A percentile compares a stretch with the other conserved stretches of the same genome.
Conservation (phyloP, 2,888 invertebrate species). For the Synanthedon andrenaeformis region DNA sequence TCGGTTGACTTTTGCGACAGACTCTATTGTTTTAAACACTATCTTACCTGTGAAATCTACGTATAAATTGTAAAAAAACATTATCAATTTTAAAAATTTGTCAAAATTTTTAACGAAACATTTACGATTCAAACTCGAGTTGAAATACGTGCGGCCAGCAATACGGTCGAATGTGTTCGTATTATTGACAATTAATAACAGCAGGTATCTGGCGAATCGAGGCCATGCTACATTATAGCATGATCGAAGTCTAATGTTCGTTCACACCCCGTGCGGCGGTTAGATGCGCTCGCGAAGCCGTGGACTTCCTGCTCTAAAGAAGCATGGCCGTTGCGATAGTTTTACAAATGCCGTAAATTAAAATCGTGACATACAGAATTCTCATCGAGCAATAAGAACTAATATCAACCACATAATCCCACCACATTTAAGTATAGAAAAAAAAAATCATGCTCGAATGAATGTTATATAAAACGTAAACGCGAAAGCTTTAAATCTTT, state of each 20-base stretch:
- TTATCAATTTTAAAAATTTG: too few relatives aligned
- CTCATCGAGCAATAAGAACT: constrained; percentile 46
- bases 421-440: constrained; percentile 52
- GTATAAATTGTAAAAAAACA: too few relatives aligned
- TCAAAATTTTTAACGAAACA: too few relatives aligned
- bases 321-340: constrained; percentile 40
- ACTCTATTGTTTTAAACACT: too few relatives aligned
- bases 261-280: constrained; percentile 22
- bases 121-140: too few relatives aligned
- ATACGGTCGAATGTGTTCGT: constrained; percentile 10
- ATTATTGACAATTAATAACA: constrained; percentile 35
- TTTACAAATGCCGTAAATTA: constrained; percentile 43
- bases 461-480: constrained; percentile 55
- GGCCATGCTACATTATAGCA: constrained; percentile 48
- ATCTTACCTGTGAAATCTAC: too few relatives aligned
- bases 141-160: too few relatives aligned
- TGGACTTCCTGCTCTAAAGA: constrained; percentile 36
- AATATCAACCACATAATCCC: constrained; percentile 50
- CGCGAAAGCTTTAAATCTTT: constrained; percentile 48
- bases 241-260: constrained; percentile 11
- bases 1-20: too few relatives aligned
- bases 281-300: constrained; percentile 15
- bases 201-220: constrained; percentile 16
- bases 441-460: constrained; percentile 59
- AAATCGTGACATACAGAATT: constrained; percentile 36